Conservation (phyloP, 2,888 invertebrate genomes). For the Drosophila atripex region DNA sequence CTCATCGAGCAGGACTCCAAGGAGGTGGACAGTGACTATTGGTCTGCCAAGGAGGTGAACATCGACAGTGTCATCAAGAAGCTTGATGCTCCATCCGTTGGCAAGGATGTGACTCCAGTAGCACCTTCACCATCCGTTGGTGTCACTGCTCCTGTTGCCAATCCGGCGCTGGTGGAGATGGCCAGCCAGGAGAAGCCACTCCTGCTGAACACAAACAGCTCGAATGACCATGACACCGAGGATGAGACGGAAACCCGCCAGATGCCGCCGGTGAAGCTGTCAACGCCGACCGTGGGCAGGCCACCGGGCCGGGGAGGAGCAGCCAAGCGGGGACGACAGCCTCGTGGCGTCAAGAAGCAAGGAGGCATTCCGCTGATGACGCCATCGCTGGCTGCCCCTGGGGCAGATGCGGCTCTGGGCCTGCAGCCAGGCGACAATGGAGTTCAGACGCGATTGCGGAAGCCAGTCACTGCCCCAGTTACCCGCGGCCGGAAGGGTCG, state of each 20-base stretch:
- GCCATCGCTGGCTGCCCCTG: slow-evolving; percentile 31
- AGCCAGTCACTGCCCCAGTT: slow-evolving; percentile 73
- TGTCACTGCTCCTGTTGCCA: slow-evolving; percentile 5
- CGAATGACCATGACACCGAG: slow-evolving; percentile 82
- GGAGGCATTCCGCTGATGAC: slow-evolving; percentile 44
- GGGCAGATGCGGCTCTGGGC: slow-evolving; percentile 22
- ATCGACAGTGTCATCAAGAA: slow-evolving; percentile 93
- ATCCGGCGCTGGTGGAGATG: slow-evolving; percentile 23
- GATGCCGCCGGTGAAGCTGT: slow-evolving; percentile 33
- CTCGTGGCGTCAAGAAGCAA: slow-evolving; percentile 80
- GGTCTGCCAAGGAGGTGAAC: slow-evolving; percentile 91
- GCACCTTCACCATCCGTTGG: slow-evolving; percentile 28
- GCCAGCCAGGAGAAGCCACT: slow-evolving; percentile 12
- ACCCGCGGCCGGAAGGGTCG: slow-evolving; percentile 84
- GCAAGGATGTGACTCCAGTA: slow-evolving; percentile 24
- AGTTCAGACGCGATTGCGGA: slow-evolving; percentile 86
- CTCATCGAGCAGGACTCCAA: slow-evolving; percentile 85
- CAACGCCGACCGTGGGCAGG: slow-evolving; percentile 63
- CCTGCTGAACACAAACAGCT: slow-evolving; percentile 16
- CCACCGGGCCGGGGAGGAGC: slow-evolving; percentile 72
- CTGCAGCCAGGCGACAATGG: slow-evolving; percentile 81
- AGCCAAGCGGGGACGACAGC: slow-evolving; percentile 78
- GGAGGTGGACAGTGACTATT: slow-evolving; percentile 89
- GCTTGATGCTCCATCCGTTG: slow-evolving; percentile 85
- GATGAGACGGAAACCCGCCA: slow-evolving; percentile 80